These are phyloP conservation scores for Trachymyrmex cornetzi DNA, from an alignment of 1,140 invertebrate species.

Conservation along the genomic window DNA sequence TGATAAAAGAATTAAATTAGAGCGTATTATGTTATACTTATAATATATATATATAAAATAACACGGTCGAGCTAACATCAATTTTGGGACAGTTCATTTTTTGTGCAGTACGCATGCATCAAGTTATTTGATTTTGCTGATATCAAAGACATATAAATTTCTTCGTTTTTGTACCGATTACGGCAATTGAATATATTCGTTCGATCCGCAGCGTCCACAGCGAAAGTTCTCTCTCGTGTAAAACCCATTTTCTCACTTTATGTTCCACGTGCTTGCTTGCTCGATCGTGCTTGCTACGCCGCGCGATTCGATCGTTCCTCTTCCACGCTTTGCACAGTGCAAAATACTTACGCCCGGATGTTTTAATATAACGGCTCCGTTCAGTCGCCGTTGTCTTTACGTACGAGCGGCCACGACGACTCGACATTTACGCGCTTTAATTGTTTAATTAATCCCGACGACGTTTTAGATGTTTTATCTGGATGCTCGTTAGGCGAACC, in stretches of 20 bases:
- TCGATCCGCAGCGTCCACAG: background rate
- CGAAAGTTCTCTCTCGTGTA: constrained; percentile 3
- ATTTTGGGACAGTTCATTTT: too few species aligned
- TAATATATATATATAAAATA: background rate
- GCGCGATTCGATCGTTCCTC: background rate
- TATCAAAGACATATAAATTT: background rate
- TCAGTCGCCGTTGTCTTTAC: constrained; percentile 8
- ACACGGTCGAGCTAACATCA: too few species aligned
- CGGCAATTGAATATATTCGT: constrained; percentile 34
- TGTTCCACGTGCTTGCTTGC: background rate
- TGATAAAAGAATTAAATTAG: background rate
- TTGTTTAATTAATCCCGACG: constrained; percentile 85
- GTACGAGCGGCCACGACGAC: constrained; percentile 45
- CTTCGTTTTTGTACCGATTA: constrained; percentile 6
- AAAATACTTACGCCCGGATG: background rate
- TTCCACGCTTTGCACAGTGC: background rate
- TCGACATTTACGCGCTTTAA: constrained; percentile 82
- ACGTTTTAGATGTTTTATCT: constrained; percentile 84
- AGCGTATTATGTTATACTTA: background rate
- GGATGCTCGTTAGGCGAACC: constrained; percentile 82
- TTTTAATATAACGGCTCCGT: constrained; percentile 18
- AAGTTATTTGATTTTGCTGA: background rate
- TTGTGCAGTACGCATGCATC: background rate
- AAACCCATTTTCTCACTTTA: constrained; percentile 17
- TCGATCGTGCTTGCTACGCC: background rate